A percentile compares a stretch with the other conserved stretches of the same genome.
phyloP scores from a whole-genome alignment of 2,888 invertebrate genomes.

The Lepidochrysops patricia region DNA sequence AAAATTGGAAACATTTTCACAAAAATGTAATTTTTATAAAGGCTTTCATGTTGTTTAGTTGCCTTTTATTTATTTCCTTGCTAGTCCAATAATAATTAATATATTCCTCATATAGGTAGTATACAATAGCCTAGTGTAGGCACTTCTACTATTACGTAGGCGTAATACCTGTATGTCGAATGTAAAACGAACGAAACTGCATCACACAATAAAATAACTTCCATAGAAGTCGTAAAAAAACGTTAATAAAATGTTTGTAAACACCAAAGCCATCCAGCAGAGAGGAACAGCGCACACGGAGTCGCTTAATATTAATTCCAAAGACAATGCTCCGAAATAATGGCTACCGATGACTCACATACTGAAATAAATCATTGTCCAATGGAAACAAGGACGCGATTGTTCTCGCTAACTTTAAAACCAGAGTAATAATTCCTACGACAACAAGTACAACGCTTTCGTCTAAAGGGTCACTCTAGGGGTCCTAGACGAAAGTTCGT shows the following conservation, averaged over 20 bases:
- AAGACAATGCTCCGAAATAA: constrained; percentile 59
- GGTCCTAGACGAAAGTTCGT: constrained; percentile 48
- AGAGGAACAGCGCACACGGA: constrained; percentile 37
- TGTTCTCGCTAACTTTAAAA: constrained; percentile 61
- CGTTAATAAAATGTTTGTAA: constrained; percentile 73
- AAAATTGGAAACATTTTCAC: too few relatives aligned
- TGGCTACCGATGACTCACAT: constrained; percentile 64
- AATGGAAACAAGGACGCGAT: constrained; percentile 46
- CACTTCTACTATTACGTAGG: too few relatives aligned
- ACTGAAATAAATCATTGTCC: constrained; percentile 66
- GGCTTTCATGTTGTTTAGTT: too few relatives aligned
- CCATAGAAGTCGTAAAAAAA: constrained; percentile 67
- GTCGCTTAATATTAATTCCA: constrained; percentile 30
- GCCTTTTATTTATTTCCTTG: too few relatives aligned
- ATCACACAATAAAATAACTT: constrained; percentile 49
- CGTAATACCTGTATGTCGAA: not conserved
- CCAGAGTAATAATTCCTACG: constrained; percentile 72
- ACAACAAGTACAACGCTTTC: constrained; percentile 53
- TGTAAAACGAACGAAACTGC: constrained; percentile 27
- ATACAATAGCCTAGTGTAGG: too few relatives aligned
- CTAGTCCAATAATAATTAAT: too few relatives aligned
- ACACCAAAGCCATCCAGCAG: constrained; percentile 68
- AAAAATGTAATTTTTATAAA: too few relatives aligned
- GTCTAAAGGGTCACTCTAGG: constrained; percentile 62
- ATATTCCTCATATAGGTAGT: too few relatives aligned